These are phyloP conservation scores for Orthosia gothica DNA, from an alignment of 2,888 invertebrate species.

Conservation along the genomic window DNA sequence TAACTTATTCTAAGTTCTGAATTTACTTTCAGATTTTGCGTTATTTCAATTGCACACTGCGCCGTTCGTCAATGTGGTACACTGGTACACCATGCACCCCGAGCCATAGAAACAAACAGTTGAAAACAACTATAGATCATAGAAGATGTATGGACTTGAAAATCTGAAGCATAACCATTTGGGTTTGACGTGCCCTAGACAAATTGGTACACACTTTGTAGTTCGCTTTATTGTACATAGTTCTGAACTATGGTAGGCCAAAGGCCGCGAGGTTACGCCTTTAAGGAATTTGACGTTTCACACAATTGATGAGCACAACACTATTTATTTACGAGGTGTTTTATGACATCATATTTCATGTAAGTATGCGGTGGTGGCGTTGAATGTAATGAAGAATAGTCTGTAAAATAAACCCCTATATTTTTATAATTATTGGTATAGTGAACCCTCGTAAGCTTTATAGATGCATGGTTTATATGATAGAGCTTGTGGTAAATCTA, in stretches of 20 bases:
- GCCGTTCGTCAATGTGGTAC: not conserved
- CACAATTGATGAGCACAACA: slow-evolving; percentile 54
- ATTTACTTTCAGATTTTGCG: not conserved
- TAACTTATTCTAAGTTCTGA: not conserved
- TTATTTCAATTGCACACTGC: not conserved
- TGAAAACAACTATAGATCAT: slow-evolving; percentile 59
- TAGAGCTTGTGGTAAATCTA: fast-evolving
- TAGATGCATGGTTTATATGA: not conserved
- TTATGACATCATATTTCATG: slow-evolving; percentile 42
- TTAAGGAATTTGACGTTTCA: slow-evolving; percentile 53
- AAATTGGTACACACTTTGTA: slow-evolving; percentile 60
- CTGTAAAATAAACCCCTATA: not conserved
- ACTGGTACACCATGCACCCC: not conserved
- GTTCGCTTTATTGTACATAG: slow-evolving; percentile 62
- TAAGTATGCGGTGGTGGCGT: slow-evolving; percentile 32
- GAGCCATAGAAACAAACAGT: slow-evolving; percentile 28
- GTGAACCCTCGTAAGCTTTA: slow-evolving; percentile 6
- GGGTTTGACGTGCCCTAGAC: slow-evolving; percentile 62
- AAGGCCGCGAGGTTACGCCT: slow-evolving; percentile 35
- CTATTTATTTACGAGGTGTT: slow-evolving; percentile 50
- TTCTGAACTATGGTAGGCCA: slow-evolving; percentile 57
- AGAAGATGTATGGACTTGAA: slow-evolving; percentile 56
- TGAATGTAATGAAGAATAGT: slow-evolving; percentile 25
- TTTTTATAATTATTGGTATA: slow-evolving; percentile 13
- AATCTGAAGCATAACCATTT: slow-evolving; percentile 58